A percentile compares a stretch with the other conserved stretches of the same genome.
These are phyloP conservation scores for Periphyllus acericola DNA, from an alignment of 2,888 invertebrate genomes.

Conservation along the genomic window DNA sequence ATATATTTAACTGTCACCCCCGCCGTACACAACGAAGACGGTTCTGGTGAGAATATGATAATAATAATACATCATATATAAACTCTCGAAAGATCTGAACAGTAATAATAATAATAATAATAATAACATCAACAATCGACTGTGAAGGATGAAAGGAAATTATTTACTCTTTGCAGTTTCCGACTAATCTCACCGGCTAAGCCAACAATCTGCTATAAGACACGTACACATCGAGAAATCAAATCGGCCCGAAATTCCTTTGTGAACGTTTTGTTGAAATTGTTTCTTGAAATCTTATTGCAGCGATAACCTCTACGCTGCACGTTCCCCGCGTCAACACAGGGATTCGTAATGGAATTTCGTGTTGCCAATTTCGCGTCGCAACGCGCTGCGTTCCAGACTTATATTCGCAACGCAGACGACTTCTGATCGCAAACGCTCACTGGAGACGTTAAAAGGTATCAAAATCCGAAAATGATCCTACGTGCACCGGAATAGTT, in stretches of 20 bases:
- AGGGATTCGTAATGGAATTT: neutral
- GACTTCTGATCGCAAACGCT: neutral
- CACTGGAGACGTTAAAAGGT: too few relatives aligned
- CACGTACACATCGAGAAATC: conserved; percentile 47
- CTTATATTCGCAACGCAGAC: neutral
- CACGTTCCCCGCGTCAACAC: too few relatives aligned
- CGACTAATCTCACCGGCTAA: conserved; percentile 38
- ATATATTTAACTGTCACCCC: conserved; percentile 59
- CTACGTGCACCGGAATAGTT: too few relatives aligned
- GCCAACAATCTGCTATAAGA: neutral
- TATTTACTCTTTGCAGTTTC: conserved; percentile 60
- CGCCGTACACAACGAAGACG: neutral
- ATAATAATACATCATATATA: neutral
- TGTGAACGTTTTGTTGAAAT: conserved; percentile 39
- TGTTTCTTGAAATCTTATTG: conserved; percentile 9
- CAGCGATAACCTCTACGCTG: neutral
- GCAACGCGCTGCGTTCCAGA: neutral
- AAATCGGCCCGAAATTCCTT: conserved; percentile 38
- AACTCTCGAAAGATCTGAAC: conserved; percentile 25
- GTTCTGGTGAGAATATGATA: neutral
- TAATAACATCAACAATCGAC: conserved; percentile 38
- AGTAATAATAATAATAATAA: conserved; percentile 9
- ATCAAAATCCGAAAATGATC: too few relatives aligned
- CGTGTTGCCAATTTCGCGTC: neutral
- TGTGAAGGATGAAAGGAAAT: conserved; percentile 56